These are phyloP conservation scores for Lapara coniferarum DNA, from an alignment of 2,888 invertebrate species.

Conservation along the genomic window DNA sequence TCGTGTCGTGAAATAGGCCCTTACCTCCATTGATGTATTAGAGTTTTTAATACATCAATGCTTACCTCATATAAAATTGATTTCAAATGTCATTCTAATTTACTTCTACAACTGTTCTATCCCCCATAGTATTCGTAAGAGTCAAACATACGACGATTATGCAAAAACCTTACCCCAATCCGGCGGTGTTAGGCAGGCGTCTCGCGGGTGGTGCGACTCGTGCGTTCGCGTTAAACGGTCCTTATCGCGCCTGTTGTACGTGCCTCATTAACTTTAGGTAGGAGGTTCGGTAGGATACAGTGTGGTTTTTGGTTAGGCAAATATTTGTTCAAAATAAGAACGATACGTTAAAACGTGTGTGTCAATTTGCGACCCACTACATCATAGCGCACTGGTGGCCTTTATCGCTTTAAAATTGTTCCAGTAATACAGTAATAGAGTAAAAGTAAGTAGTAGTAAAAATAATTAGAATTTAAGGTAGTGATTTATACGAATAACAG, in stretches of 20 bases:
- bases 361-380: no score
- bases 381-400: no score
- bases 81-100: no score
- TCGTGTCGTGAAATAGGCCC: no score
- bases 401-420: no score
- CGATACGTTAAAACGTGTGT: no score
- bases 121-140: neutral
- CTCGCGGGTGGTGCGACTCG: slow-evolving; percentile 2
- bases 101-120: no score
- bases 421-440: no score
- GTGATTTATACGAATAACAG: neutral
- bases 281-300: slow-evolving; percentile 11
- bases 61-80: no score
- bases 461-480: neutral
- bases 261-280: slow-evolving; percentile 31
- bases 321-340: neutral
- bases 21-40: no score
- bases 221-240: slow-evolving; percentile 26
- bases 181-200: neutral
- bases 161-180: neutral
- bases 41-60: no score
- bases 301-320: neutral
- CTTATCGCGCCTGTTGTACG: slow-evolving; percentile 27
- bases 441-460: no score
- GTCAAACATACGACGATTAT: neutral